Evolutionary conservation across 2,113 vertebrate species (phyloP).

Genomic region (Neofelis nebulosa): DNA sequence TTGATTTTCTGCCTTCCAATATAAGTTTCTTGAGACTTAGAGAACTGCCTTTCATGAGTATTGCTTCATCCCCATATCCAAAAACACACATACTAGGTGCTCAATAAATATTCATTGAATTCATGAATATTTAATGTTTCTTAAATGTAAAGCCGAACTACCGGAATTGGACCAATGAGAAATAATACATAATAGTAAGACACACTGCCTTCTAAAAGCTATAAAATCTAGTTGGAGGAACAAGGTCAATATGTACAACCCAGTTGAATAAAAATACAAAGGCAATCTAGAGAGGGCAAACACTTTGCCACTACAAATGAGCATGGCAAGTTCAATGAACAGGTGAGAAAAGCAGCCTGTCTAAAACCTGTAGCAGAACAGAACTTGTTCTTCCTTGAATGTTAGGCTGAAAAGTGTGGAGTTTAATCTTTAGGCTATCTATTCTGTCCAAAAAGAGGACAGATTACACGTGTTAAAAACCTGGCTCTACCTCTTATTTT

Average conservation of each 20-base stretch:
- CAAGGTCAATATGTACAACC: not conserved
- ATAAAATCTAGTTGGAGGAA: not conserved
- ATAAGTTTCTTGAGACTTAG: not conserved
- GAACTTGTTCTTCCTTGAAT: not conserved
- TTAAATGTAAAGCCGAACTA: not conserved
- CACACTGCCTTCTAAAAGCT: not conserved
- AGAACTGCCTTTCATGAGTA: not conserved
- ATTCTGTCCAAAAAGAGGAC: not conserved
- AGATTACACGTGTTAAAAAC: not conserved
- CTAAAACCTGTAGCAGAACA: not conserved
- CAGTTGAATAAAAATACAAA: not conserved
- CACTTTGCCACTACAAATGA: not conserved
- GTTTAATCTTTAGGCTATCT: not conserved
- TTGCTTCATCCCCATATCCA: not conserved
- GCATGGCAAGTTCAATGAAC: not conserved
- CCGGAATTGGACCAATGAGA: not conserved
- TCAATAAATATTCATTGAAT: not conserved
- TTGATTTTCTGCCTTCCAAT: conserved; percentile 18
- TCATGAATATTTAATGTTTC: not conserved
- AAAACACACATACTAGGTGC: not conserved
- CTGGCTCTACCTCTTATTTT: not conserved
- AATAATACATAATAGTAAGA: not conserved
- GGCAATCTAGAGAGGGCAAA: not conserved
- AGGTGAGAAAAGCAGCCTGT: not conserved
- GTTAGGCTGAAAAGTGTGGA: not conserved